Conservation (phyloP, 2,113 vertebrate genomes). For the Nothobranchius kuhntae region DNA sequence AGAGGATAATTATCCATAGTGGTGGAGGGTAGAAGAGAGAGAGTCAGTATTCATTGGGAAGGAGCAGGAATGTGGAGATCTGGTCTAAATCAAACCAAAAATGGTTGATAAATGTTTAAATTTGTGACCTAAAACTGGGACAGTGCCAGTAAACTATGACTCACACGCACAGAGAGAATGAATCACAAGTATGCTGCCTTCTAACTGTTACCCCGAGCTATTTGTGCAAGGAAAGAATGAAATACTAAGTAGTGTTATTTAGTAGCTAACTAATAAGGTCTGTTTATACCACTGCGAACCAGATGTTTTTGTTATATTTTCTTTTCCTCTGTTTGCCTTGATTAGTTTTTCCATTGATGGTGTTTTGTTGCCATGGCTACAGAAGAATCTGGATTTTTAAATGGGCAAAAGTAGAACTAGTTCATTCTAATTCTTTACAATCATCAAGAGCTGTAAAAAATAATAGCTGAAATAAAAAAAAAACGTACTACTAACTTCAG, state of each 20-base stretch:
- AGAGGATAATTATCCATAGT: background rate
- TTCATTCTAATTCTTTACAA: no score
- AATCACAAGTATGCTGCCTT: conserved; percentile 35
- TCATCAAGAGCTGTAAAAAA: no score
- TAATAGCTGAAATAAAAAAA: no score
- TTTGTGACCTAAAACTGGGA: conserved; percentile 37
- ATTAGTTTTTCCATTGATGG: background rate
- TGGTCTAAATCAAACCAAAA: conserved; percentile 18
- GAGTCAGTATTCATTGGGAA: background rate
- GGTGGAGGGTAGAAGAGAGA: background rate
- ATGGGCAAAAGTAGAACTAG: no score
- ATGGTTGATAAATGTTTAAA: conserved; percentile 3
- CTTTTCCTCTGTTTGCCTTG: background rate
- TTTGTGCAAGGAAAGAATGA: background rate
- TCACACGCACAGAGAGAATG: conserved; percentile 42
- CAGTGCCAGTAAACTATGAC: conserved; percentile 42
- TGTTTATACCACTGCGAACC: conserved; percentile 26
- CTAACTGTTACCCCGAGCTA: conserved; percentile 10
- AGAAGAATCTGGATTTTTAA: background rate
- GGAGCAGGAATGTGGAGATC: conserved; percentile 31
- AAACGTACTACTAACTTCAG: no score
- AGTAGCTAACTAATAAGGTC: conserved; percentile 24
- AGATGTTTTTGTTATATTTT: conserved; percentile 13
- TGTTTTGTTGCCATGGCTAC: background rate
- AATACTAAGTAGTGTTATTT: conserved; percentile 1